Evolutionary conservation across 2,113 vertebrate genomes (phyloP), one percentile per base, ranked within the genome.

Genomic region (Corythornis cristatus): DNA sequence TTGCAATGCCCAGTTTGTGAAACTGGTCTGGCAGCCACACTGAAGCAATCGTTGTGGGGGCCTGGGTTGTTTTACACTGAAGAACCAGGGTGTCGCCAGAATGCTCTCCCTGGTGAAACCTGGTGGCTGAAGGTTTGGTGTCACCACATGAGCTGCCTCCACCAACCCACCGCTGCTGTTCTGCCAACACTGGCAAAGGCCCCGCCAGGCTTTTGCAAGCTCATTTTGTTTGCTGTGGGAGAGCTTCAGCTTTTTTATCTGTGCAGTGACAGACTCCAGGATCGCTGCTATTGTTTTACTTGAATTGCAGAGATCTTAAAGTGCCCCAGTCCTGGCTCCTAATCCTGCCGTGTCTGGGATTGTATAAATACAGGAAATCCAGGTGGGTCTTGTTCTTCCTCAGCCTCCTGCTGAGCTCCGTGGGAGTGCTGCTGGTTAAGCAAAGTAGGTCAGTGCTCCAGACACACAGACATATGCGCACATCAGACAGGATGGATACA

Each of bases 131-230:
- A 53, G 72, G 76, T 35, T 75, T 29, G 45, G 33, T 56, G 9
- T 21, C 86, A 3, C 50, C 25, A 7, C 61, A 6, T 1, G 11
- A 20, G 19, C 18, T 18, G 71, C 42, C 64, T 13, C 43, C 21
- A 16, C 20, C 9, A 54, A 51, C 1, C 26, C 4, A 0, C 26
- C 3, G 23, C 48, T 3, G 3, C 70, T 3, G 4, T 4, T 25
- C 81, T 58, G 73, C 57, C 4, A 4, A 5, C 0, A 0, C 76
- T 5, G 9, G 26, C 56, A 28, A 12, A 25, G 54, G 25, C 60
- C 1, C 0, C 2, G 43, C 53, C 23, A 9, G 29, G 0, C 70
- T 45, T 62, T 35, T 58, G 64, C 86, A 50, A 79, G 57, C n/a
- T 42, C 2, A 1, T 40, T 72, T 50, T 76, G 64, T 76, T 53